phyloP scores from a whole-genome alignment of 1,140 invertebrate species.

The Oedothorax gibbosus region DNA sequence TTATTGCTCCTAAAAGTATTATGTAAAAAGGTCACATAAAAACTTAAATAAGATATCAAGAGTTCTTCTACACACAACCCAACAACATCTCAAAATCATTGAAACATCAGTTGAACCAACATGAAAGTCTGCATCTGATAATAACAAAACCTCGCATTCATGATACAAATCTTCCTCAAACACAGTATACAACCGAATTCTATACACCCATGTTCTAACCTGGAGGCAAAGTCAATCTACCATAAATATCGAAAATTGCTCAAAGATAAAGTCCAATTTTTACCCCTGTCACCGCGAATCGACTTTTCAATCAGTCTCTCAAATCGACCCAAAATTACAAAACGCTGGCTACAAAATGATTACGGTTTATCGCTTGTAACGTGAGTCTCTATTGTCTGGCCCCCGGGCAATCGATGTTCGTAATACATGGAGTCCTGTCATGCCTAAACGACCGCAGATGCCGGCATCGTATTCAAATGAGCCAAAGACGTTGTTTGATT shows the following conservation, averaged over 20 bases:
- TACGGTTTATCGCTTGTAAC: conserved; percentile 32
- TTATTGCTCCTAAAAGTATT: too few species aligned
- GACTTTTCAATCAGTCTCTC: conserved; percentile 55
- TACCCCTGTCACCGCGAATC: conserved; percentile 40
- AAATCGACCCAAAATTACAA: conserved; percentile 48
- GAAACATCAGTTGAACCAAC: too few species aligned
- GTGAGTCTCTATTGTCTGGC: not conserved
- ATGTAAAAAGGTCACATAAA: too few species aligned
- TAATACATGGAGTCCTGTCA: not conserved
- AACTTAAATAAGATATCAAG: too few species aligned
- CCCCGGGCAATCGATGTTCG: conserved; percentile 17
- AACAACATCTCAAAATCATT: too few species aligned
- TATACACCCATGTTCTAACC: conserved; percentile 13
- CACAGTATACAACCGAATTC: not conserved
- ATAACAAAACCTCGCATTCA: too few species aligned
- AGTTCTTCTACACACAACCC: too few species aligned
- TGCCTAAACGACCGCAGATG: conserved; percentile 18
- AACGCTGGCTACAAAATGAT: conserved; percentile 33
- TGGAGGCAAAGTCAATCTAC: conserved; percentile 16
- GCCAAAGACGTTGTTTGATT: too few species aligned
- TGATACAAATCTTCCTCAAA: too few species aligned
- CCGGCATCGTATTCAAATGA: not conserved
- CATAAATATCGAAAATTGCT: conserved; percentile 38
- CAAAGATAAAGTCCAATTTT: conserved; percentile 3
- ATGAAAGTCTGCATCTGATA: too few species aligned